phyloP scores from a whole-genome alignment of 2,888 invertebrate genomes.

The Andrena praecox region DNA sequence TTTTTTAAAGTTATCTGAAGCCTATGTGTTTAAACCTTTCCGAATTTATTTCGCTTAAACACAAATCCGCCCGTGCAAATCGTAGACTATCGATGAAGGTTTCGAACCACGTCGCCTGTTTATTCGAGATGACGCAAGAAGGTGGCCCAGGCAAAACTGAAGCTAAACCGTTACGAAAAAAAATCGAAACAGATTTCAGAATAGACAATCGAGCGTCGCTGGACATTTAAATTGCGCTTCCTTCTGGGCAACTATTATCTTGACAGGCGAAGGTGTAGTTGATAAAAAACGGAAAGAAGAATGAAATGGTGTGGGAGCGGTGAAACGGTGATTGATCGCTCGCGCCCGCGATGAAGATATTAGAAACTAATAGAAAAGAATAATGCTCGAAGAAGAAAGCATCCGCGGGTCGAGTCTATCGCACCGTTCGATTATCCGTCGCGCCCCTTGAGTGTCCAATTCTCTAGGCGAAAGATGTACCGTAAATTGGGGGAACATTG shows the following conservation, averaged over 20 bases:
- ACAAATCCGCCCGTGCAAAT: not conserved
- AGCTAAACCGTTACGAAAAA: too few relatives aligned
- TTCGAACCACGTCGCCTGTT: too few relatives aligned
- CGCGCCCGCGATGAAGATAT: conserved; percentile 27
- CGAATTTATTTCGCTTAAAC: too few relatives aligned
- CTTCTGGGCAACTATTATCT: conserved; percentile 28
- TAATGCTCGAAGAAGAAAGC: conserved; percentile 27
- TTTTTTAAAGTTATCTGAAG: too few relatives aligned
- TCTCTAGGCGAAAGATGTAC: conserved; percentile 45
- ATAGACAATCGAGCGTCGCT: too few relatives aligned
- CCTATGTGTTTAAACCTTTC: too few relatives aligned
- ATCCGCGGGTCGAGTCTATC: conserved; percentile 48
- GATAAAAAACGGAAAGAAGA: too few relatives aligned
- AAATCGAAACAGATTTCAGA: too few relatives aligned
- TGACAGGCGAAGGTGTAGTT: not conserved
- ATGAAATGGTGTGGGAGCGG: too few relatives aligned
- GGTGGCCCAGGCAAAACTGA: too few relatives aligned
- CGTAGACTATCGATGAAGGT: not conserved
- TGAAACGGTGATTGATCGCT: conserved; percentile 27
- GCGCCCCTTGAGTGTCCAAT: conserved; percentile 25
- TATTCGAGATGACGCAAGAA: too few relatives aligned
- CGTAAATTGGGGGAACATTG: too few relatives aligned
- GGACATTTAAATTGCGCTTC: not conserved
- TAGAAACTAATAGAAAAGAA: not conserved
- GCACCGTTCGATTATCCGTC: conserved; percentile 31